Conservation (phyloP, 2,113 vertebrate genomes). For the Ophthalmotilapia sp. region DNA sequence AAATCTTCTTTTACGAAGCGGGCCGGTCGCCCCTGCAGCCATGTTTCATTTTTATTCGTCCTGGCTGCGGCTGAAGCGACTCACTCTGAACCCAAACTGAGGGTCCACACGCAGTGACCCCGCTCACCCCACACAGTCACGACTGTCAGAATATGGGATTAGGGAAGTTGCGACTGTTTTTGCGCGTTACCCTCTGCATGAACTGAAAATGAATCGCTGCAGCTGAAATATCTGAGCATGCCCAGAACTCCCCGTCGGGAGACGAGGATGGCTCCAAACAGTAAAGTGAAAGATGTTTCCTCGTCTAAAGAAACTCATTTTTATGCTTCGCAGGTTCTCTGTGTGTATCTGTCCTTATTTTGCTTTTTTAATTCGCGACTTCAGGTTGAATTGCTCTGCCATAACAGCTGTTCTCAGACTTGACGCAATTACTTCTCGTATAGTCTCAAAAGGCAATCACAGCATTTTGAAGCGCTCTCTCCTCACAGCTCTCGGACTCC, state of each 20-base stretch:
- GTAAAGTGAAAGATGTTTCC: neutral
- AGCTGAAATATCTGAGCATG: neutral
- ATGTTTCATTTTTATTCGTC: constrained; percentile 2
- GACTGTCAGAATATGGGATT: neutral
- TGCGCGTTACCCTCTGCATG: neutral
- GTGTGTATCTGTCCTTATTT: neutral
- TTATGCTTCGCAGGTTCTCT: neutral
- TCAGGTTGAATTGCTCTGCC: constrained; percentile 1
- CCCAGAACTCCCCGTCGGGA: neutral
- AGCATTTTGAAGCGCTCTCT: constrained; percentile 40
- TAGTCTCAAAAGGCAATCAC: constrained; percentile 49
- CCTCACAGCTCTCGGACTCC: constrained; percentile 45
- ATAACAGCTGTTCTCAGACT: constrained; percentile 13
- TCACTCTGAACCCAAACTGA: neutral
- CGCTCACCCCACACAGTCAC: neutral
- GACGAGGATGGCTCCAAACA: neutral
- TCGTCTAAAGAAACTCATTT: neutral
- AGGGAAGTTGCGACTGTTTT: neutral
- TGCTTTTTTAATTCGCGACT: neutral
- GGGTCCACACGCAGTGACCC: neutral
- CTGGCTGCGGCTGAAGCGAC: neutral
- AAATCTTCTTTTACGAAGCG: constrained; percentile 4
- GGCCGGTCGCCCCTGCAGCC: neutral
- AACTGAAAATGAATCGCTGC: neutral
- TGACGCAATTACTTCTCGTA: constrained; percentile 41